Conservation (phyloP, 2,888 invertebrate genomes). For the Perithous albicinctus region DNA sequence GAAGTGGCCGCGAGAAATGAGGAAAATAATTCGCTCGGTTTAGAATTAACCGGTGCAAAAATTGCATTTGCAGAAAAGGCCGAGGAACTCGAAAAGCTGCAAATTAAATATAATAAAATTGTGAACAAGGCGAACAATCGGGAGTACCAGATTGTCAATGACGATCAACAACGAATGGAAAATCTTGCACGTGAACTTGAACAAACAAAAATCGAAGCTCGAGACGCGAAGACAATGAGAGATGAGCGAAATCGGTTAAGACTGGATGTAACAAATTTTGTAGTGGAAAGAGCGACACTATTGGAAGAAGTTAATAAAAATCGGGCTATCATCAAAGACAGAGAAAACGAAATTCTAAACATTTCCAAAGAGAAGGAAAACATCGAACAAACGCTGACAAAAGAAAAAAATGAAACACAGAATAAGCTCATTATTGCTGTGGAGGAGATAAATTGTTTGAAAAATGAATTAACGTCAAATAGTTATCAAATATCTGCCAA, state of each 20-base stretch:
- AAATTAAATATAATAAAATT: conserved; percentile 40
- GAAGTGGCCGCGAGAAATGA: conserved; percentile 59
- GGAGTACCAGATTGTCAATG: conserved; percentile 34
- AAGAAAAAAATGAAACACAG: conserved; percentile 41
- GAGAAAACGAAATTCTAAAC: conserved; percentile 63
- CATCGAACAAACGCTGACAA: conserved; percentile 48
- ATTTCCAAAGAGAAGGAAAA: conserved; percentile 59
- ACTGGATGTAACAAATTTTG: conserved; percentile 51
- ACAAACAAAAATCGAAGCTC: conserved; percentile 22
- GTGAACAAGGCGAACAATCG: conserved; percentile 55
- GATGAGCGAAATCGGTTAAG: conserved; percentile 56
- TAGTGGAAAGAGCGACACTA: conserved; percentile 60
- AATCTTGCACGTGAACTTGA: conserved; percentile 60
- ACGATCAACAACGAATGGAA: conserved; percentile 53
- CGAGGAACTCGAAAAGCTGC: conserved; percentile 49
- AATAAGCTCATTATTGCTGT: conserved; percentile 48
- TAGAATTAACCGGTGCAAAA: conserved; percentile 58
- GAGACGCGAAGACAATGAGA: conserved; percentile 61
- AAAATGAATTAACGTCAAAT: conserved; percentile 6
- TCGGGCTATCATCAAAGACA: conserved; percentile 57
- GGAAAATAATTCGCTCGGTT: conserved; percentile 46
- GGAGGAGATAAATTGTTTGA: conserved; percentile 54
- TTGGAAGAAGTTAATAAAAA: conserved; percentile 63
- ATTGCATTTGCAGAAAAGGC: conserved; percentile 55
- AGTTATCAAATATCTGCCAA: background rate